Evolutionary conservation across 2,888 invertebrate species (phyloP), one percentile per base, ranked within the genome.

Genomic region (Argyra leucocephala): DNA sequence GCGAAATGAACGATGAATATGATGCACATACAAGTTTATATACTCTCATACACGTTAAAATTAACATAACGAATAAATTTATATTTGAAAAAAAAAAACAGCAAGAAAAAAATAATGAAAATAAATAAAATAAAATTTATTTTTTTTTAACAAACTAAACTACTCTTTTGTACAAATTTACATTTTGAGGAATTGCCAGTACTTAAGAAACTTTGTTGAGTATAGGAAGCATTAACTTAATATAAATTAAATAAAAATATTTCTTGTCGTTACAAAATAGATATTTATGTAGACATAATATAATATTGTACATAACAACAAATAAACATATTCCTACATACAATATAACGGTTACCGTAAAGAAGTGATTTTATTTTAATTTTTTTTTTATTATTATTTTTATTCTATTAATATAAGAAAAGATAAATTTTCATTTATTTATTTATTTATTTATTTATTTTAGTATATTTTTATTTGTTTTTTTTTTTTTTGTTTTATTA

Each of bases 161-260:
- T 48, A 48, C 48, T 48, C 48, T 48, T 48, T 48, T 15, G n/a
- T 18, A 15, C 48, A 48, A 5, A 48, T 48, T n/a, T 48, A 48
- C 48, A 48, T 15, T n/a, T 48, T n/a, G 48, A 31, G 15, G 37
- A 37, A 48, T 48, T 48, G 48, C 48, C 48, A 48, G 48, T 48
- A 48, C 48, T 48, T 48, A 48, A 48, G 48, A 48, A 48, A 48
- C 48, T 48, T 48, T 48, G 18, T 48, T 48, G 48, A 48, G 48
- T 48, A 48, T 48, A 48, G 6, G 18, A 48, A 48, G 48, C 48
- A 48, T 48, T 48, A 48, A 37, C 37, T 10, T 9, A 48, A 48
- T 48, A 18, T 18, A 48, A 48, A 48, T 15, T 3, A 48, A 48
- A 48, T 15, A 48, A 48, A 48, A 48, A 48, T 15, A 48, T n/a